Base-by-base conservation (phyloP, 1,140 invertebrate species). In the Drosophila ficusphila region DNA sequence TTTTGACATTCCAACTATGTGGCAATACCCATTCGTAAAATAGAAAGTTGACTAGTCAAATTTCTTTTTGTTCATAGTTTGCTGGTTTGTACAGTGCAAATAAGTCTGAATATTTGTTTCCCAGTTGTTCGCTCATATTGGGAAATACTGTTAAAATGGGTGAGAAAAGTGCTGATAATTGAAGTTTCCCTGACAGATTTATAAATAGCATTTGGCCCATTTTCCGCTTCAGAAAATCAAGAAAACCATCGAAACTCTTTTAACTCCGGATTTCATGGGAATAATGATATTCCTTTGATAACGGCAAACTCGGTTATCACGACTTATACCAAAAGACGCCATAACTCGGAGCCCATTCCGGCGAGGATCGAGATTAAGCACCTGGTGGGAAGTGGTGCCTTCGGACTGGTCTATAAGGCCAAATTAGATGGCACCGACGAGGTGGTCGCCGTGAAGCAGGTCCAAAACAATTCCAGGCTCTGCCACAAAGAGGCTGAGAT, bases 381-480 rank as follows among this genome's bases (percentile, higher is more conserved):
- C 0, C 33, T 36, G 12, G 77, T 81, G 21, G 78, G 61, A 0
- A 31, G n/a, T 3, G 78, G 78, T 0, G 25, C 72, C 0, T 81
- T 82, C 47, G 78, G 78, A 0, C 41, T 36, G 0, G 78, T 81
- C 0, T 81, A 82, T 18, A 38, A 38, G 27, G 72, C 61, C 0
- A n/a, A 16, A 2, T 5, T 76, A 18, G 7, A 33, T 3, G n/a
- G 29, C 7, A 49, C 18, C 5, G 6, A 42, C 0, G 36, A 41
- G 4, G 0, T 5, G 12, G 61, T 81, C 42, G 78, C 78, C 7
- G 27, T 82, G 0, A 81, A 81, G 18, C 78, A 81, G n/a, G 56
- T 53, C 18, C 27, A 34, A 3, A 12, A 18, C 18, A 36, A 67
- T 61, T 8, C 53, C 6, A 19, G 9, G 0, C 7, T 31, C 12